Conservation (phyloP, 2,113 vertebrate genomes). For the Chamaea fasciata region DNA sequence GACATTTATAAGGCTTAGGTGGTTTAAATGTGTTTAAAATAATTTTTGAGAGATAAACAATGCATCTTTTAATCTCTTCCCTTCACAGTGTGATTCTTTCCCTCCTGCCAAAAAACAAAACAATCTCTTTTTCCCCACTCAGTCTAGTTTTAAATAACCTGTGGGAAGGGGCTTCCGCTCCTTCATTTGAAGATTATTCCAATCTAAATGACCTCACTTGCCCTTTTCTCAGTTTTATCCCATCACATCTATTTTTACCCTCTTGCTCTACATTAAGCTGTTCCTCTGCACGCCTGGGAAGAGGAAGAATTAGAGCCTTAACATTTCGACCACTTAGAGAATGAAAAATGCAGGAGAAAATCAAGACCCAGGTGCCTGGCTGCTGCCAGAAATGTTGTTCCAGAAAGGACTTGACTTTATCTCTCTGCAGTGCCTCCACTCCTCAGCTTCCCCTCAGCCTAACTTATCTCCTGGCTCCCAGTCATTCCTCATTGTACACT, state of each 20-base stretch:
- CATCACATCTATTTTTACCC: constrained; percentile 30
- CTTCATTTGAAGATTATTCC: not conserved
- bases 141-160: not conserved
- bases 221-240: constrained; percentile 4
- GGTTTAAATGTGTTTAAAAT: not conserved
- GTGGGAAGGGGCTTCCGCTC: not conserved
- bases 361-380: not conserved
- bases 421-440: not conserved
- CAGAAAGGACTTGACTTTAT: not conserved
- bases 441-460: not conserved
- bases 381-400: not conserved
- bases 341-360: not conserved
- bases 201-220: not conserved
- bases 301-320: not conserved
- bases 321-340: not conserved
- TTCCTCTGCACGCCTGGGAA: not conserved
- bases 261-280: not conserved
- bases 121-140: not conserved
- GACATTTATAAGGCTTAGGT: not conserved
- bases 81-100: not conserved
- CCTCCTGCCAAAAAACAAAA: not conserved
- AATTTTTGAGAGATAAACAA: not conserved
- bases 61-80: not conserved
- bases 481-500: not conserved
- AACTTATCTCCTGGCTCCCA: not conserved